Base-by-base conservation (phyloP, 1,140 invertebrate genomes). In the Ceratina japonica region DNA sequence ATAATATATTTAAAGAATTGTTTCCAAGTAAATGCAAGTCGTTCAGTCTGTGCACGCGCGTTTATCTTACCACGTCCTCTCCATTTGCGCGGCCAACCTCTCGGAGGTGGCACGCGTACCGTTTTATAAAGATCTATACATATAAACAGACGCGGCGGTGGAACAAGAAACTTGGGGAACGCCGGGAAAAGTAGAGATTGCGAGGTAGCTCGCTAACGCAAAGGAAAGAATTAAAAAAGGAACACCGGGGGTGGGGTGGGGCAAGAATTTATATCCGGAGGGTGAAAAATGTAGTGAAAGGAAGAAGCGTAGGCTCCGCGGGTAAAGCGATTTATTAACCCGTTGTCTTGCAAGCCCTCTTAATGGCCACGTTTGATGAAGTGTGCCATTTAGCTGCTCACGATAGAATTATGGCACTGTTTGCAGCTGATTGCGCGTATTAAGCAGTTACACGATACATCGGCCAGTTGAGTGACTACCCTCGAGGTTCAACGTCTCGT, bases 81-180 rank as follows among this genome's bases (percentile, higher is more conserved):
- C 8, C 37, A 27, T 61, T 27, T 27, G 18, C 31, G 22, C 10
- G 3, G 20, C 16, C 31, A 15, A 7, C 54, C 18, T n/a, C 44
- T 37, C 58, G 8, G 18, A 61, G n/a, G 62, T 18, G 15, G 64
- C 4, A 56, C 4, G 8, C 18, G 18, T 20, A 22, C 56, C 56
- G 37, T 27, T 58, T 13, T 13, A 70, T 52, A 62, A 69, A 62
- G 75, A 77, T 77, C 68, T 61, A 77, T 44, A 31, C 27, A 31
- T 31, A 7, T 62, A 70, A 70, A 77, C 27, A 37, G n/a, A 52
- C 54, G 31, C n/a, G 12, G 10, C 18, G n/a, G 27, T 2, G 16
- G 16, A 24, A 3, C 7, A 8, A 16, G 27, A 49, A 70, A 10
- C 20, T 18, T 2, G 61, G 59, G 54, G 15, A 37, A 44, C 2